Evolutionary conservation across 1,140 invertebrate genomes (phyloP).

Genomic region (Popillia japonica): DNA sequence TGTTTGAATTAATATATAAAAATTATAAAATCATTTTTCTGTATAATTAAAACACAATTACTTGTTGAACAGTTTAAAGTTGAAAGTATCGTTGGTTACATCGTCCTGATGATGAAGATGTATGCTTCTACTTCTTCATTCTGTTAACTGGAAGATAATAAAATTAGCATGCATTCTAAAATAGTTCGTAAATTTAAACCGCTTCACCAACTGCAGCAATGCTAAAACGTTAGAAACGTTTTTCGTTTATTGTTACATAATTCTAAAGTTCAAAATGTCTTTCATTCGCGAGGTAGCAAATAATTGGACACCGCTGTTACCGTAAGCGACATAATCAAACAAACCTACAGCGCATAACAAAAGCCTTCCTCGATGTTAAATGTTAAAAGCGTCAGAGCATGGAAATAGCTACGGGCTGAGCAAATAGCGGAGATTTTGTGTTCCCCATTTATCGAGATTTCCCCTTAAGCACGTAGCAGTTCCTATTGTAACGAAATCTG

Average conservation of each 20-base stretch:
- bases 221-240: not conserved
- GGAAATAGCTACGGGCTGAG: constrained; percentile 25
- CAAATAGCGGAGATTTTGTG: constrained; percentile 36
- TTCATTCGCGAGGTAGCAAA: constrained; percentile 14
- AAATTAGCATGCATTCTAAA: no score
- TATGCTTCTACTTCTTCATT: no score
- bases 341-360: constrained; percentile 27
- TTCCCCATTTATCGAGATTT: constrained; percentile 38
- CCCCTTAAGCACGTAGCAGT: constrained; percentile 25
- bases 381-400: constrained; percentile 33
- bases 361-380: constrained; percentile 15
- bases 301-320: constrained; percentile 28
- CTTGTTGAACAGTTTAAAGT: no score
- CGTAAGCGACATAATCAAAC: constrained; percentile 36
- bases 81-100: no score
- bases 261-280: not conserved
- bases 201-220: no score
- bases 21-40: no score
- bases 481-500: constrained; percentile 42
- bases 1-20: no score
- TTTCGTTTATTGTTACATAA: not conserved
- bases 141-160: no score
- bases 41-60: no score
- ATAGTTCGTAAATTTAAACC: no score
- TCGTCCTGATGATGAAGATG: no score